A percentile compares a stretch with the other conserved stretches of the same genome.
Conservation (phyloP, 2,113 vertebrate species). For the Neolamprologus falcicula region DNA sequence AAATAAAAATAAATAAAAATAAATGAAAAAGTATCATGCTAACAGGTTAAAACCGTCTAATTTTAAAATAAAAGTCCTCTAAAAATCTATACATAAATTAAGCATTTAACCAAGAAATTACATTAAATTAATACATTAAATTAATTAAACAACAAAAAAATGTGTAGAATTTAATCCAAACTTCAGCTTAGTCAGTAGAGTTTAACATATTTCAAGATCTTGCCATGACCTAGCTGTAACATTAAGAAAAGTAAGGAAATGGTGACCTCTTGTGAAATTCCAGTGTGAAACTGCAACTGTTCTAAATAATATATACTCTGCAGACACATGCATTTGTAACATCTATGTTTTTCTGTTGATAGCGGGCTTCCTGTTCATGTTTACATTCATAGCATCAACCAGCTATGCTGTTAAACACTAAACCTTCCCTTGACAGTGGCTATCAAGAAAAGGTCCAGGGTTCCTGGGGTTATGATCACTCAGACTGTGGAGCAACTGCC, state of each 20-base stretch:
- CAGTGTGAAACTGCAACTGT: not conserved
- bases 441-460: slow-evolving; percentile 72
- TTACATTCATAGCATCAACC: not conserved
- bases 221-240: not conserved
- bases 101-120: not conserved
- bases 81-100: not conserved
- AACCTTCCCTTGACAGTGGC: slow-evolving; percentile 42
- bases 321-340: not conserved
- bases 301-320: not conserved
- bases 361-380: not conserved
- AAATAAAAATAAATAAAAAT: not conserved
- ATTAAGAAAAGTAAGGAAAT: slow-evolving; percentile 6
- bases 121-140: not conserved
- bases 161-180: not conserved
- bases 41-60: not conserved
- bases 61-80: not conserved
- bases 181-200: not conserved
- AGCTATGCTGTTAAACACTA: not conserved
- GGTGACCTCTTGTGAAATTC: slow-evolving; percentile 46
- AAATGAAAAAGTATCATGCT: not conserved
- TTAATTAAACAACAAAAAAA: not conserved
- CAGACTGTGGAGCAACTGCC: slow-evolving; percentile 79
- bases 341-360: not conserved
- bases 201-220: not conserved
- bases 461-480: slow-evolving; percentile 77